A percentile compares a stretch with the other conserved stretches of the same genome.
phyloP scores from a whole-genome alignment of 2,797 vertebrate species.

The Aplochiton taeniatus region DNA sequence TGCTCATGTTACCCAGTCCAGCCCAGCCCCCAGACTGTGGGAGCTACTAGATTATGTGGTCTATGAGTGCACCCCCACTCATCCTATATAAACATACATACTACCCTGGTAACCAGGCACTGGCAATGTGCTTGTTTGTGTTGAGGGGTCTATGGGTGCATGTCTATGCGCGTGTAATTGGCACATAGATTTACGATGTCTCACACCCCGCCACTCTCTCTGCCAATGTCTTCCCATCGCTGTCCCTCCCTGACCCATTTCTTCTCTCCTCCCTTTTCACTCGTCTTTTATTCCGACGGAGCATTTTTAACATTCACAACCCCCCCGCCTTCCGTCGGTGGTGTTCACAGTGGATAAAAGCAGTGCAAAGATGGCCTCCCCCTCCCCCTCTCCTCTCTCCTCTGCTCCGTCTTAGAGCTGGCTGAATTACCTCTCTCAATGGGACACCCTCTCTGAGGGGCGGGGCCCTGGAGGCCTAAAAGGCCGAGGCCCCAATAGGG shows the following conservation, averaged over 20 bases:
- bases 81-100: background rate
- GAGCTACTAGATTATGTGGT: background rate
- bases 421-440: slow-evolving; percentile 59
- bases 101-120: slow-evolving; percentile 1
- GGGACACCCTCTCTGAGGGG: slow-evolving; percentile 24
- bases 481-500: slow-evolving; percentile 29
- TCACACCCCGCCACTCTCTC: slow-evolving; percentile 6
- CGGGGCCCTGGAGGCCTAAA: slow-evolving; percentile 7
- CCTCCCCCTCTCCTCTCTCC: background rate
- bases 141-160: slow-evolving; percentile 13
- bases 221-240: slow-evolving; percentile 21
- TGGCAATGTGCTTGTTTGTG: slow-evolving; percentile 16
- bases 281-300: slow-evolving; percentile 27
- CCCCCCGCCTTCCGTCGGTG: slow-evolving; percentile 5
- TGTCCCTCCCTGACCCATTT: background rate
- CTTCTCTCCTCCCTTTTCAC: slow-evolving; percentile 19
- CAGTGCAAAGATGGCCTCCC: slow-evolving; percentile 41
- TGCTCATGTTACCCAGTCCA: too few relatives aligned
- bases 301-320: slow-evolving; percentile 41
- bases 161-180: slow-evolving; percentile 39
- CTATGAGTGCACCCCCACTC: background rate
- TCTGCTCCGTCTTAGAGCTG: slow-evolving; percentile 16
- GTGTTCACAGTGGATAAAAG: slow-evolving; percentile 40
- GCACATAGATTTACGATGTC: slow-evolving; percentile 44
- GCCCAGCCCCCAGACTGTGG: too few relatives aligned